phyloP scores from a whole-genome alignment of 2,888 invertebrate genomes.

The Phanerotoma sp. region DNA sequence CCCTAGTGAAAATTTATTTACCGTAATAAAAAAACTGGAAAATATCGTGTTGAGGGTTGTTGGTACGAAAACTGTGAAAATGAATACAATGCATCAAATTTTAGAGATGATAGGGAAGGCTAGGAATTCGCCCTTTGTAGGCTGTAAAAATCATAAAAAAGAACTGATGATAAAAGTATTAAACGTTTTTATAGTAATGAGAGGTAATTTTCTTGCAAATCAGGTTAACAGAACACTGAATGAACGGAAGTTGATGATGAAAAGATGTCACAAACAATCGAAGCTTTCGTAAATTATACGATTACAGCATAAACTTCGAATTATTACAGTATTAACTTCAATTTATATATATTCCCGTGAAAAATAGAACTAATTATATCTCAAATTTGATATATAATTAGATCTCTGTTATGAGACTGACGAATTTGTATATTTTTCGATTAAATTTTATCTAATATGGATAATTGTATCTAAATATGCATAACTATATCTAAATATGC shows the following conservation, averaged over 20 bases:
- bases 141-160: slow-evolving; percentile 2
- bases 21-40: slow-evolving; percentile 17
- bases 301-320: no score
- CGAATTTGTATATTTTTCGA: no score
- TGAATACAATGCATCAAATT: slow-evolving; percentile 20
- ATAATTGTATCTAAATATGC: no score
- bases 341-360: no score
- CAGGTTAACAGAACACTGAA: not conserved
- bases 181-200: slow-evolving; percentile 9
- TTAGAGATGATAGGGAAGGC: slow-evolving; percentile 7
- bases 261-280: not conserved
- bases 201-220: slow-evolving; percentile 15
- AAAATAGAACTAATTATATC: no score
- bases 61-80: slow-evolving; percentile 17
- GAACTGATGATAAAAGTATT: not conserved
- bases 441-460: no score
- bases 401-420: no score
- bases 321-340: no score
- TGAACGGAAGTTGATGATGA: not conserved
- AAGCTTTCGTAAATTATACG: not conserved
- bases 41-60: slow-evolving; percentile 16
- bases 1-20: slow-evolving; percentile 26
- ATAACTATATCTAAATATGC: no score
- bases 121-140: not conserved
- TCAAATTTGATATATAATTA: no score